Percentiles rank a stretch among this genome's conserved stretches.
Evolutionary conservation across 2,888 invertebrate species (phyloP).

Genomic region (Xanthia icteritia): DNA sequence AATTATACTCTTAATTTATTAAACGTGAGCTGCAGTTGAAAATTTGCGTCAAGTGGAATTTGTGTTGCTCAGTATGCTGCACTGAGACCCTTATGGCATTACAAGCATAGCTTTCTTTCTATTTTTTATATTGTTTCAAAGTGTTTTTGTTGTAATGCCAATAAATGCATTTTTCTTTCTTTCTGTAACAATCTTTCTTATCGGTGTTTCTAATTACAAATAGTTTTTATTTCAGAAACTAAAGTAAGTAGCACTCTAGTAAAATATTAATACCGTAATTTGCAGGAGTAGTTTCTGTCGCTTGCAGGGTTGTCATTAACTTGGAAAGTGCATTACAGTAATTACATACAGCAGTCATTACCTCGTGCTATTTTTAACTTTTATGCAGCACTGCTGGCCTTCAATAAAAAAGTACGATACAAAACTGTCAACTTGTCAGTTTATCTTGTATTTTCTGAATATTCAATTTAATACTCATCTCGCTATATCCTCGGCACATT

Average conservation of each 20-base stretch:
- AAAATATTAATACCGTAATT: not conserved
- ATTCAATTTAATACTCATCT: not conserved
- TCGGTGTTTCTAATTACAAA: too few relatives aligned
- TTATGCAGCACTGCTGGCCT: too few relatives aligned
- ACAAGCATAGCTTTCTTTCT: not conserved
- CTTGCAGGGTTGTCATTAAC: slow-evolving; percentile 12
- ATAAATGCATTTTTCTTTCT: too few relatives aligned
- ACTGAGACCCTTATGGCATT: not conserved
- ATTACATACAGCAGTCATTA: slow-evolving; percentile 14
- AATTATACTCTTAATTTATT: not conserved
- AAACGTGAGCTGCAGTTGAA: not conserved
- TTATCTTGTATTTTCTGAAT: not conserved
- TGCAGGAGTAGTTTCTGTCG: not conserved
- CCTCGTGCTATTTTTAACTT: not conserved
- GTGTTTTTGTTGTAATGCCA: not conserved
- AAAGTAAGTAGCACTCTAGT: not conserved
- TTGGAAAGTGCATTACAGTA: slow-evolving; percentile 21
- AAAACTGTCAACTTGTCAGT: not conserved
- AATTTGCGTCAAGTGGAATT: not conserved
- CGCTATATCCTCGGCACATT: not conserved
- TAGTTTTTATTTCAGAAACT: not conserved
- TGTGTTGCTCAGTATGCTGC: not conserved
- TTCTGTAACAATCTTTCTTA: not conserved
- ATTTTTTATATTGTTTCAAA: not conserved
- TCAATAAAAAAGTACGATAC: not conserved